These are phyloP conservation scores for Rhagoletis zephyria DNA, from an alignment of 1,140 invertebrate genomes.

Conservation along the genomic window DNA sequence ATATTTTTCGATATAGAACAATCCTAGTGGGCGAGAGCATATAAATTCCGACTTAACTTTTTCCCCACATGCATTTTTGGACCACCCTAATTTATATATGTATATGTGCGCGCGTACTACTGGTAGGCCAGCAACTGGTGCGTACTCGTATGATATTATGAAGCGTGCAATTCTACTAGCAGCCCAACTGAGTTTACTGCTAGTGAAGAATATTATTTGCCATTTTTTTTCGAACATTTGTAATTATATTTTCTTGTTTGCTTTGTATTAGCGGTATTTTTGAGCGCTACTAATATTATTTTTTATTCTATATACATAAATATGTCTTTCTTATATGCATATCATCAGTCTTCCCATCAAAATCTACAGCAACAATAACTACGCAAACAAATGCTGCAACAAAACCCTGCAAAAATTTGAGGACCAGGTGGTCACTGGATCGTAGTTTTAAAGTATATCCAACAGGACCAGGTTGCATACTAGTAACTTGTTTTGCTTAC, in stretches of 20 bases:
- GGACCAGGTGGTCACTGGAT: no score
- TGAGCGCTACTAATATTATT: neutral
- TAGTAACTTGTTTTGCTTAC: no score
- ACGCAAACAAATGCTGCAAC: neutral
- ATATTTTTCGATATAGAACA: no score
- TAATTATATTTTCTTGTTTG: neutral
- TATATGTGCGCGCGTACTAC: neutral
- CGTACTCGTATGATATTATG: neutral
- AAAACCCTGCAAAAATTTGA: no score
- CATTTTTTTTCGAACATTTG: neutral
- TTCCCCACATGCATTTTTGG: no score
- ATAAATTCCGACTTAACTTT: no score
- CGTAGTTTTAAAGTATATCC: no score
- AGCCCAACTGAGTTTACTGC: constrained; percentile 4
- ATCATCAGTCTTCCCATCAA: constrained; percentile 10
- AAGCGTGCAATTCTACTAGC: constrained; percentile 11
- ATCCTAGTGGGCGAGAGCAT: no score
- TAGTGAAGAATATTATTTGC: neutral
- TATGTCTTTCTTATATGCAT: neutral
- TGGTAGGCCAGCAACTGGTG: neutral
- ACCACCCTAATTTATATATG: neutral
- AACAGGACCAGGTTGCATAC: no score
- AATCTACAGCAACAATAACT: neutral
- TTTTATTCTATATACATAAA: neutral
- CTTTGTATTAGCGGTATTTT: neutral